These are phyloP conservation scores for Pseudotriccus pelzelni DNA, from an alignment of 2,797 vertebrate species.

Conservation along the genomic window DNA sequence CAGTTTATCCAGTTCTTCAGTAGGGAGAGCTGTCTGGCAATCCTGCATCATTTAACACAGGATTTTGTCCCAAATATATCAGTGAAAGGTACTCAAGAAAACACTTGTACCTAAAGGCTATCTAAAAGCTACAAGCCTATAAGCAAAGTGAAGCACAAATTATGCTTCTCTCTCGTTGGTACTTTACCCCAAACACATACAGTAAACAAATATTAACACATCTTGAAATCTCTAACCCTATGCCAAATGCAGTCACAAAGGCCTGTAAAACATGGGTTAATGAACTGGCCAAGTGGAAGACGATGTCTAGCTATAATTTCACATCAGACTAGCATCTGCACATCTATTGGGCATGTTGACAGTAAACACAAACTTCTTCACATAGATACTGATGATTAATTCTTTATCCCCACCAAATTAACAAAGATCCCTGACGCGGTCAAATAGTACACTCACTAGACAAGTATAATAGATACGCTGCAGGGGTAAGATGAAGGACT, in stretches of 20 bases:
- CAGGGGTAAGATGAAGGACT: conserved; percentile 39
- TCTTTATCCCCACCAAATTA: conserved; percentile 23
- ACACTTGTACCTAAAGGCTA: not conserved
- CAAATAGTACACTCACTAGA: not conserved
- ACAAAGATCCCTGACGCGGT: not conserved
- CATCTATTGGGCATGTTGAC: not conserved
- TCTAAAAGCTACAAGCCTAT: not conserved
- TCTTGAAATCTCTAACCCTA: not conserved
- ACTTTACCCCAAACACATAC: not conserved
- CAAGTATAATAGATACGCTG: not conserved
- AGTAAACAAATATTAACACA: conserved; percentile 19
- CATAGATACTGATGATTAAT: not conserved
- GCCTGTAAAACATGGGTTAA: not conserved
- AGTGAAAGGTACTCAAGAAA: not conserved
- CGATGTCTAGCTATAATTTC: not conserved
- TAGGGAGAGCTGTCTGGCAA: not conserved
- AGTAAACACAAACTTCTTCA: conserved; percentile 6
- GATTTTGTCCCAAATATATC: not conserved
- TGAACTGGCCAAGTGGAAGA: not conserved
- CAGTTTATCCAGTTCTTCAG: not conserved
- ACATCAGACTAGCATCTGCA: conserved; percentile 9
- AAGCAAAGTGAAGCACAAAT: not conserved
- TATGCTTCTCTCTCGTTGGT: not conserved
- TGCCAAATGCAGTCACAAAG: not conserved
- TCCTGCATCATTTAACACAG: not conserved